These are phyloP conservation scores for Cephalopterus ornatus DNA, from an alignment of 2,113 vertebrate genomes.

Conservation along the genomic window DNA sequence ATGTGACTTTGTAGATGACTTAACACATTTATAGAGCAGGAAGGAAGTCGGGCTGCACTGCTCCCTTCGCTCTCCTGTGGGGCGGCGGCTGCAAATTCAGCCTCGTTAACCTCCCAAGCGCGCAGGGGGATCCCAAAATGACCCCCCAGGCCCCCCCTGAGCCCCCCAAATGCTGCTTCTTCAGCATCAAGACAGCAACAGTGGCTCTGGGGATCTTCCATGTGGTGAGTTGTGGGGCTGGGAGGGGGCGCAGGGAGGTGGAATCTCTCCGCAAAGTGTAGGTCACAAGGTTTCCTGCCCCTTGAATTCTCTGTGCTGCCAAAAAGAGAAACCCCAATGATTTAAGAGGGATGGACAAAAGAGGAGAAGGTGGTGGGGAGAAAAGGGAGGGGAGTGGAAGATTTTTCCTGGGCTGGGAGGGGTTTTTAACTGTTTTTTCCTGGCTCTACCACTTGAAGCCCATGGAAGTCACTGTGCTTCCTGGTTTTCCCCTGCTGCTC, in stretches of 20 bases:
- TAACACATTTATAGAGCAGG: conserved; percentile 51
- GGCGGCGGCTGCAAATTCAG: background rate
- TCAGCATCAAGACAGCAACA: conserved; percentile 64
- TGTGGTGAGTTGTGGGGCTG: conserved; percentile 62
- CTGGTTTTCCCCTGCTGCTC: background rate
- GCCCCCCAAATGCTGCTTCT: conserved; percentile 63
- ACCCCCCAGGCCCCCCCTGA: background rate
- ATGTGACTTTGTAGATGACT: conserved; percentile 64
- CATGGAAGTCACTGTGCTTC: background rate
- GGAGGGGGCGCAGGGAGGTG: background rate
- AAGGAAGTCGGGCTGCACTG: conserved; percentile 65
- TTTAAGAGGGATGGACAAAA: background rate
- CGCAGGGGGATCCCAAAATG: conserved; percentile 30
- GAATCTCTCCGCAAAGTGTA: background rate
- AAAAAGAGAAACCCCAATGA: background rate
- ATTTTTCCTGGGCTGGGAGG: background rate
- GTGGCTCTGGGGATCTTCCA: conserved; percentile 70
- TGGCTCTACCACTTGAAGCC: background rate
- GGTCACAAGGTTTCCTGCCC: background rate
- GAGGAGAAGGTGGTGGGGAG: background rate
- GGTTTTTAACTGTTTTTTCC: background rate
- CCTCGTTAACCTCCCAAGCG: background rate
- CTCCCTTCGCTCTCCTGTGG: conserved; percentile 18
- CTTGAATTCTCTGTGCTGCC: background rate
- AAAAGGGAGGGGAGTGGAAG: background rate